Percentiles rank a stretch among this genome's conserved stretches.
Conservation (phyloP, 2,888 invertebrate species). For the Fissipunctia ypsillon region DNA sequence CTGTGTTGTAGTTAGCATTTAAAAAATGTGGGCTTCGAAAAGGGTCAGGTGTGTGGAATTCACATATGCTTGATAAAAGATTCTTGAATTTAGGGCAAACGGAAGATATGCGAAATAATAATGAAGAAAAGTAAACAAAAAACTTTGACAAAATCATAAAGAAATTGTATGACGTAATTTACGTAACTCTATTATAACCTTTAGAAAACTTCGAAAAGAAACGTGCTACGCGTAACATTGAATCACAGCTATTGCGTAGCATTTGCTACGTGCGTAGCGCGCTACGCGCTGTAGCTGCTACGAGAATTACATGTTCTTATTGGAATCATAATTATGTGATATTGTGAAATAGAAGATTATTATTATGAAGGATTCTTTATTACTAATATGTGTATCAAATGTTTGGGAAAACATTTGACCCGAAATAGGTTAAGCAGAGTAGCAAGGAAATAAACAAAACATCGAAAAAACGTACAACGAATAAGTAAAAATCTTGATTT, state of each 20-base stretch:
- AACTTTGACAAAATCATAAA: background rate
- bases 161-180: background rate
- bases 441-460: background rate
- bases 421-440: background rate
- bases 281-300: constrained; percentile 42
- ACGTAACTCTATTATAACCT: constrained; percentile 6
- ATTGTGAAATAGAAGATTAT: background rate
- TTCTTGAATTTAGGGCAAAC: background rate
- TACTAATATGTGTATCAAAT: background rate
- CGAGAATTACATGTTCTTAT: constrained; percentile 35
- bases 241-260: constrained; percentile 46
- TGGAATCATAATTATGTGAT: constrained; percentile 47
- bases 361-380: too few species aligned
- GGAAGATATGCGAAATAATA: background rate
- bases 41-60: constrained; percentile 18
- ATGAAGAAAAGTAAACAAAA: constrained; percentile 15
- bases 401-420: background rate
- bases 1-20: background rate
- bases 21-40: background rate
- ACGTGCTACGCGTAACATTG: constrained; percentile 21
- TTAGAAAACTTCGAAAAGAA: constrained; percentile 26
- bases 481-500: background rate
- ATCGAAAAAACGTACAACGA: background rate
- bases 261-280: constrained; percentile 54
- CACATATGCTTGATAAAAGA: background rate